Evolutionary conservation across 2,797 vertebrate genomes (phyloP).

Genomic region (Heliangelus exortis): DNA sequence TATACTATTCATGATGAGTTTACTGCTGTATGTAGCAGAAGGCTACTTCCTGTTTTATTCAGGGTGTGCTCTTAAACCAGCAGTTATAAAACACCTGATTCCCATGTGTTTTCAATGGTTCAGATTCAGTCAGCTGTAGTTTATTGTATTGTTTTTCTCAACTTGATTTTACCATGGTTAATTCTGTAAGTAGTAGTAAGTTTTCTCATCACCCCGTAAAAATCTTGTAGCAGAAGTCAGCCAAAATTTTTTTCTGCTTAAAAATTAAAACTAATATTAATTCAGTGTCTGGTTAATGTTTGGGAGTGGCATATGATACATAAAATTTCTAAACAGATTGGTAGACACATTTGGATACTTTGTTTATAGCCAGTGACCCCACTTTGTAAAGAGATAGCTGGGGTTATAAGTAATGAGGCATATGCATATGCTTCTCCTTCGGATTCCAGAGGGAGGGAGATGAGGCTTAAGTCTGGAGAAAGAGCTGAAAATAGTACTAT

Average conservation of each 20-base stretch:
- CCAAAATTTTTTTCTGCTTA: not conserved
- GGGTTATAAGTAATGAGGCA: not conserved
- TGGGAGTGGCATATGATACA: not conserved
- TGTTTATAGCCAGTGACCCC: not conserved
- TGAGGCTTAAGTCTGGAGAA: not conserved
- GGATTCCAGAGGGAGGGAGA: not conserved
- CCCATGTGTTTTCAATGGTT: not conserved
- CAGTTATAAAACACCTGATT: not conserved
- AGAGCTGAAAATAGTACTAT: not conserved
- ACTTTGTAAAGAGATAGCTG: not conserved
- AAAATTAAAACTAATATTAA: not conserved
- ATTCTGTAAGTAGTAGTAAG: not conserved
- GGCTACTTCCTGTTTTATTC: not conserved
- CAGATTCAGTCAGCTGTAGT: not conserved
- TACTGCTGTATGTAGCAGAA: not conserved
- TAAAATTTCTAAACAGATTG: not conserved
- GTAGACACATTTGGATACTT: not conserved
- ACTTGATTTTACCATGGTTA: not conserved
- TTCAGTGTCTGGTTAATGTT: not conserved
- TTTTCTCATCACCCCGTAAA: not conserved
- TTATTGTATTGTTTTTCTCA: not conserved
- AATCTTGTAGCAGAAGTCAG: not conserved
- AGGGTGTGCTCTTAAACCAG: not conserved
- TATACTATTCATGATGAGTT: not conserved
- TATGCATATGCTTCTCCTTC: accelerated